A percentile compares a stretch with the other conserved stretches of the same genome.
Evolutionary conservation across 2,113 vertebrate genomes (phyloP).

Genomic region (Amphiprion percula): DNA sequence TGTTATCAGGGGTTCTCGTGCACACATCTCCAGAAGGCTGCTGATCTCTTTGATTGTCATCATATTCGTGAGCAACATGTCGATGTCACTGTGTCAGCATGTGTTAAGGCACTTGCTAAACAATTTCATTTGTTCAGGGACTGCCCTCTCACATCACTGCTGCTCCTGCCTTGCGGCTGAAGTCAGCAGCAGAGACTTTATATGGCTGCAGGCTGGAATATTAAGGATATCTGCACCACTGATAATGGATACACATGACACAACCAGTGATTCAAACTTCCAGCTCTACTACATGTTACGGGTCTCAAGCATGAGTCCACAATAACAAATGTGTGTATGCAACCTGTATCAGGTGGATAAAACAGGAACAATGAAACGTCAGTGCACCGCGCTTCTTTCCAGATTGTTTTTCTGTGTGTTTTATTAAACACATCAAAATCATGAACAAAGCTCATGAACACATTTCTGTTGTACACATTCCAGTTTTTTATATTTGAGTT

Average conservation of each 20-base stretch:
- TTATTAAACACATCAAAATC: too few relatives aligned
- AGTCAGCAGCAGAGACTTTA: neutral
- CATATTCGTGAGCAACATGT: conserved; percentile 25
- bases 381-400: too few relatives aligned
- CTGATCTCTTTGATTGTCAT: neutral
- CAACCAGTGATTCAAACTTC: conserved; percentile 63
- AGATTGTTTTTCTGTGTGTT: too few relatives aligned
- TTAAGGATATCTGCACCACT: conserved; percentile 55
- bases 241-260: conserved; percentile 21
- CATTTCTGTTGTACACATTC: too few relatives aligned
- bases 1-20: conserved; percentile 9
- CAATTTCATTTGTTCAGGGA: conserved; percentile 5
- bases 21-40: conserved; percentile 17
- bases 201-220: neutral
- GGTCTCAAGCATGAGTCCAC: too few relatives aligned
- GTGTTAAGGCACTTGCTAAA: conserved; percentile 9
- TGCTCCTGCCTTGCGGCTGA: neutral
- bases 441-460: too few relatives aligned
- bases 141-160: neutral
- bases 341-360: too few relatives aligned
- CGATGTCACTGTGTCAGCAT: conserved; percentile 2
- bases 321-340: too few relatives aligned
- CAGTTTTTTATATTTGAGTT: too few relatives aligned
- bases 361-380: too few relatives aligned
- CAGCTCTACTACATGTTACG: neutral